A percentile compares a stretch with the other conserved stretches of the same genome.
These are phyloP conservation scores for Ictidomys tridecemlineatus DNA, from an alignment of 2,113 vertebrate species.

Conservation along the genomic window DNA sequence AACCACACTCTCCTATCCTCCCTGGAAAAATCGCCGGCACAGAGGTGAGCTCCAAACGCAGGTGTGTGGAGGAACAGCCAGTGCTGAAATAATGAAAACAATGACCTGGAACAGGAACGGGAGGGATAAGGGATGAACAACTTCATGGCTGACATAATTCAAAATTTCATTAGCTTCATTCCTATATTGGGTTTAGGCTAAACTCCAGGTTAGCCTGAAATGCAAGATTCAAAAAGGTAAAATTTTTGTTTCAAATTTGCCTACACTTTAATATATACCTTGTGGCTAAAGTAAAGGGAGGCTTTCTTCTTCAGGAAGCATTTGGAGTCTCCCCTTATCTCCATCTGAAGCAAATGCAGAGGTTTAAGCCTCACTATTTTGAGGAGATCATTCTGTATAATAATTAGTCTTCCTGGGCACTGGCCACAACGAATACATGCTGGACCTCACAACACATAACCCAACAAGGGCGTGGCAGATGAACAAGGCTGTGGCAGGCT, in stretches of 20 bases:
- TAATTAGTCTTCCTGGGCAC: not conserved
- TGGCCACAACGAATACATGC: not conserved
- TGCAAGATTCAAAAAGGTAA: not conserved
- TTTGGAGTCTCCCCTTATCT: not conserved
- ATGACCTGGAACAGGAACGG: not conserved
- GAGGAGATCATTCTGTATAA: not conserved
- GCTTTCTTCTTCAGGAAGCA: not conserved
- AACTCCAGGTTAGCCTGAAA: not conserved
- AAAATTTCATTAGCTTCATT: not conserved
- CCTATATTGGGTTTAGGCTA: not conserved
- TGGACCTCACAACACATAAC: not conserved
- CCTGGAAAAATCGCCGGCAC: not conserved
- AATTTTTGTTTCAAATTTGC: not conserved
- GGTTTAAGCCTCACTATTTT: not conserved
- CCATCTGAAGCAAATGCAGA: not conserved
- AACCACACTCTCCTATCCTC: not conserved
- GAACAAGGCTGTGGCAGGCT: not conserved
- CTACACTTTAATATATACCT: not conserved
- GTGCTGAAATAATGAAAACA: not conserved
- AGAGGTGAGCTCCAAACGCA: not conserved
- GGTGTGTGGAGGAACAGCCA: not conserved
- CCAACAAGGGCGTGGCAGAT: not conserved
- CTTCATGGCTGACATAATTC: not conserved
- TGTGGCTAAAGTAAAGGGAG: not conserved
- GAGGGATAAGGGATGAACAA: not conserved